A percentile compares a stretch with the other conserved stretches of the same genome.
phyloP scores from a whole-genome alignment of 1,140 invertebrate species.

The Drosophila nikananu region DNA sequence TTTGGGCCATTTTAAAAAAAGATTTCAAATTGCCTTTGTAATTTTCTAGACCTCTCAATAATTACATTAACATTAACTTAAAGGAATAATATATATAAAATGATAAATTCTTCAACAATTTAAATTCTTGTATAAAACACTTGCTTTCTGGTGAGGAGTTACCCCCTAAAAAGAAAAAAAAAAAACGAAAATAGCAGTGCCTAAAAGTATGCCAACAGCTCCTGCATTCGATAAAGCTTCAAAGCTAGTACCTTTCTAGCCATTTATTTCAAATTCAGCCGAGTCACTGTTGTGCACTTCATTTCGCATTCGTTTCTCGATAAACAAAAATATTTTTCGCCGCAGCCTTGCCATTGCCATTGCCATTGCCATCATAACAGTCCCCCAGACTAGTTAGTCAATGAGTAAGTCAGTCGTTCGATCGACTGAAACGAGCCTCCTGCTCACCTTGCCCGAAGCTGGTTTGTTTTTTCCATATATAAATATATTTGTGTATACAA shows the following conservation, averaged over 20 bases:
- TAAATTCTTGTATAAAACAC: not conserved
- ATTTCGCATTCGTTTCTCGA: constrained; percentile 25
- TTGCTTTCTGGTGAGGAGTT: not conserved
- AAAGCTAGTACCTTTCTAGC: not conserved
- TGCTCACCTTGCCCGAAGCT: constrained; percentile 53
- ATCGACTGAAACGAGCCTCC: constrained; percentile 55
- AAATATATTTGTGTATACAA: not conserved
- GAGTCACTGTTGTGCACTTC: constrained; percentile 19
- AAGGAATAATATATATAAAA: not conserved
- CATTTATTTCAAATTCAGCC: not conserved
- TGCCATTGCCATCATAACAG: constrained; percentile 61
- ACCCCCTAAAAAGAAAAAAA: not conserved
- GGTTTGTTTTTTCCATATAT: constrained; percentile 32
- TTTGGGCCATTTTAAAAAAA: not conserved
- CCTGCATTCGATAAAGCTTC: not conserved
- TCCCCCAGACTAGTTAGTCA: constrained; percentile 14
- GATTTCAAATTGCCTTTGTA: not conserved
- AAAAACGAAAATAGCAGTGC: not conserved
- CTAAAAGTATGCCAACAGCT: not conserved
- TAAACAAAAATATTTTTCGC: constrained; percentile 63
- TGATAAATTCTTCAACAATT: not conserved
- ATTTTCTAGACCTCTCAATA: not conserved
- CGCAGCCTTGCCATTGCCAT: constrained; percentile 59
- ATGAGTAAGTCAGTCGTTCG: constrained; percentile 23
- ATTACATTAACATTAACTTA: not conserved